Evolutionary conservation across 2,113 vertebrate genomes (phyloP).

Genomic region (Mionectes macconnelli): DNA sequence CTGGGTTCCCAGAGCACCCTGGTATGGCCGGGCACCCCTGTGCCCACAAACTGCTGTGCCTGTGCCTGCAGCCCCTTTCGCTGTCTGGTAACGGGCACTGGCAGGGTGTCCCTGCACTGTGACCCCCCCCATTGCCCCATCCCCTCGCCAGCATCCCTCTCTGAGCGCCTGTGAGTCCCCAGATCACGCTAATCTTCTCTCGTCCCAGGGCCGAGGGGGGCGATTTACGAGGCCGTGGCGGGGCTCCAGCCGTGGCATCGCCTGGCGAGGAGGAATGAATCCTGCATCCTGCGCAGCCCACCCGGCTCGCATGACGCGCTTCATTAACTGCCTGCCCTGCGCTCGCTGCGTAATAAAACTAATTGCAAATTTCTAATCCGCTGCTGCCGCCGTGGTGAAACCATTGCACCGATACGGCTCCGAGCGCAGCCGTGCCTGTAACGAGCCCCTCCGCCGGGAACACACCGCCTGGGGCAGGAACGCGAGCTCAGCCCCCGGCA

Average conservation of each 20-base stretch:
- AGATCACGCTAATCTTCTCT: neutral
- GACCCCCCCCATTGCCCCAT: fast-evolving
- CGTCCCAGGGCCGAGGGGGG: fast-evolving
- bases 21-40: neutral
- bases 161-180: fast-evolving
- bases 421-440: neutral
- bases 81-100: neutral
- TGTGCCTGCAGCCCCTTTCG: neutral
- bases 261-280: neutral
- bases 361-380: conserved; percentile 41
- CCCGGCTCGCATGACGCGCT: neutral
- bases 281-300: neutral
- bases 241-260: neutral
- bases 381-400: neutral
- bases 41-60: neutral
- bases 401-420: fast-evolving
- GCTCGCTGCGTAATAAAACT: conserved; percentile 23
- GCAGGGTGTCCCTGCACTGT: neutral
- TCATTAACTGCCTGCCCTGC: conserved; percentile 27
- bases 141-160: neutral
- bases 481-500: neutral
- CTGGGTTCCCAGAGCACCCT: neutral
- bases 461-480: neutral
- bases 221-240: neutral
- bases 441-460: neutral